phyloP scores from a whole-genome alignment of 2,113 vertebrate genomes.

The Rana temporaria region DNA sequence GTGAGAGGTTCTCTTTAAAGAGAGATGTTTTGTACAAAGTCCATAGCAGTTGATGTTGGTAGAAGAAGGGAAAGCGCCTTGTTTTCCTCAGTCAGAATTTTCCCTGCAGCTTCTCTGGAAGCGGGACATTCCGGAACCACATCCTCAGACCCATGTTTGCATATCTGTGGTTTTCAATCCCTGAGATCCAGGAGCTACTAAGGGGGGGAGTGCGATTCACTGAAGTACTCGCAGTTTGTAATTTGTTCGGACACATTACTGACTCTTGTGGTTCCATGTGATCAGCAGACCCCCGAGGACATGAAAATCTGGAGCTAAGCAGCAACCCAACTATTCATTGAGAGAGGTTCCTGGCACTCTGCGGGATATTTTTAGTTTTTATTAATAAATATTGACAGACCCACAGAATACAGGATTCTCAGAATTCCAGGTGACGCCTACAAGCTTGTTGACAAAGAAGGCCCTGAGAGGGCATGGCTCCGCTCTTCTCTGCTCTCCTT shows the following conservation, averaged over 20 bases:
- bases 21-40: too few species aligned
- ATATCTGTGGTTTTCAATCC: conserved; percentile 21
- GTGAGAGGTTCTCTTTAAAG: too few species aligned
- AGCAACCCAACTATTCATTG: background rate
- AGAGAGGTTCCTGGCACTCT: too few species aligned
- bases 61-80: background rate
- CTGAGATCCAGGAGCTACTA: conserved; percentile 16
- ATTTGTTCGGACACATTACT: conserved; percentile 20
- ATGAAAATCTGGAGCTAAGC: background rate
- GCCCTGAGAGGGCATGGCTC: too few species aligned
- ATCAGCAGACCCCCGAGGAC: background rate
- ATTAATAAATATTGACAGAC: too few species aligned
- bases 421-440: too few species aligned
- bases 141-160: conserved; percentile 20
- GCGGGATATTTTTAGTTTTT: too few species aligned
- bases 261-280: conserved; percentile 14
- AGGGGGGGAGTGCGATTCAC: conserved; percentile 23
- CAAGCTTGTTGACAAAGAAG: too few species aligned
- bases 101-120: background rate
- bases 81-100: background rate
- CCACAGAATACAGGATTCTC: too few species aligned
- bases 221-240: conserved; percentile 7
- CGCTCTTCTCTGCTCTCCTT: too few species aligned
- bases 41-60: too few species aligned
- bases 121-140: conserved; percentile 1